Evolutionary conservation across 2,113 vertebrate genomes (phyloP), one percentile per base, ranked within the genome.

Genomic region (Arizona elegans): DNA sequence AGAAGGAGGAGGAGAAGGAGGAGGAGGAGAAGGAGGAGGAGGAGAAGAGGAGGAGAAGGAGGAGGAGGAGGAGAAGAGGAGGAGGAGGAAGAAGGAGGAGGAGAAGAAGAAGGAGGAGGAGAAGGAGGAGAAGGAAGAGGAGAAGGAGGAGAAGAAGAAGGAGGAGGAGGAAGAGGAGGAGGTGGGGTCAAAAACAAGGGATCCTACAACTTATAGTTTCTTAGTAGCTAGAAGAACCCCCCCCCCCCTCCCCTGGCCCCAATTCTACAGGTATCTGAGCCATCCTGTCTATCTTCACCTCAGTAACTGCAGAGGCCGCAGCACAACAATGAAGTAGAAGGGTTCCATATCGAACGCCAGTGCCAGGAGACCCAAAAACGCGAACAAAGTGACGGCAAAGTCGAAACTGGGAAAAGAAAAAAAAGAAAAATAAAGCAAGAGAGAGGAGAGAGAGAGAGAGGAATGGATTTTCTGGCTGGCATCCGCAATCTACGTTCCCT

Each of bases 311-410:
- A 99, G 96, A 0, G 99, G 99, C 19, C 99, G 97, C 88, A 99
- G 98, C 88, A 99, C 98, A 87, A 99, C 98, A 0, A 99, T 99
- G 94, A 99, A 99, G 96, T 99, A 99, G 97, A 99, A 99, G 0
- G 99, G 99, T 93, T 99, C 98, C 99, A 99, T 99, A 93, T 99
- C 93, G 62, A 99, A 99, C 0, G 98, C 98, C 90, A 99, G 96
- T 0, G 98, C 98, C 94, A 99, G 98, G 89, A 99, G 98, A 17
- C 99, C 99, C 97, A 99, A 93, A 96, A 99, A 99, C 21, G 99
- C 99, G 87, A 99, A 98, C 7, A 98, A 97, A 0, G 99, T 99
- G 96, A 99, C 99, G 0, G 98, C 98, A 97, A 99, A 99, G 97
- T 99, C 99, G 93, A 99, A 99, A 95, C 99, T 99, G 96, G 43